Percentiles rank a stretch among this genome's conserved stretches.
These are phyloP conservation scores for Vulpes ferrilata DNA, from an alignment of 2,113 vertebrate species.

Conservation along the genomic window DNA sequence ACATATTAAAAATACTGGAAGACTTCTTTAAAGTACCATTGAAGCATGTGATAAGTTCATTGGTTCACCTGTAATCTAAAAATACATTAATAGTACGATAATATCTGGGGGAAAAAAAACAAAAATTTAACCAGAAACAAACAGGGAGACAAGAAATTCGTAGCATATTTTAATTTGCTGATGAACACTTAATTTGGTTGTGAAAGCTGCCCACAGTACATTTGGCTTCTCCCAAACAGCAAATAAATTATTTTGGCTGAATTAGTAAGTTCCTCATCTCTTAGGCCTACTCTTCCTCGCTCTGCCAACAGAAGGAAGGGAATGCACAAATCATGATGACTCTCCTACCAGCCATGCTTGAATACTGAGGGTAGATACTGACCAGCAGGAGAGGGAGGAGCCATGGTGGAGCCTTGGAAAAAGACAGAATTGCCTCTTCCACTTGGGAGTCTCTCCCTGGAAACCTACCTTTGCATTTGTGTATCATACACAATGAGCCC, in stretches of 20 bases:
- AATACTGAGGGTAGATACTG: background rate
- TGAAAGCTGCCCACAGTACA: constrained; percentile 9
- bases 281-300: background rate
- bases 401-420: background rate
- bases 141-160: background rate
- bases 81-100: background rate
- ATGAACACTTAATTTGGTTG: constrained; percentile 29
- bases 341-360: background rate
- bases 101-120: background rate
- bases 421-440: background rate
- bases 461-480: background rate
- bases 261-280: background rate
- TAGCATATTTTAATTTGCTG: constrained; percentile 45
- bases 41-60: background rate
- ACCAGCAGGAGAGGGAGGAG: background rate
- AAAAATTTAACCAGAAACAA: constrained; percentile 60
- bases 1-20: constrained; percentile 2
- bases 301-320: constrained; percentile 17
- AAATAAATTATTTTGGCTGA: constrained; percentile 64
- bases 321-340: background rate
- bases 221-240: constrained; percentile 55
- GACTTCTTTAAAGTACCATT: background rate
- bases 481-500: background rate
- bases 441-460: background rate
- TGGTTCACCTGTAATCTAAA: constrained; percentile 22